Evolutionary conservation across 2,888 invertebrate species (phyloP), one percentile per base, ranked within the genome.

Genomic region (Tridacna crocea): DNA sequence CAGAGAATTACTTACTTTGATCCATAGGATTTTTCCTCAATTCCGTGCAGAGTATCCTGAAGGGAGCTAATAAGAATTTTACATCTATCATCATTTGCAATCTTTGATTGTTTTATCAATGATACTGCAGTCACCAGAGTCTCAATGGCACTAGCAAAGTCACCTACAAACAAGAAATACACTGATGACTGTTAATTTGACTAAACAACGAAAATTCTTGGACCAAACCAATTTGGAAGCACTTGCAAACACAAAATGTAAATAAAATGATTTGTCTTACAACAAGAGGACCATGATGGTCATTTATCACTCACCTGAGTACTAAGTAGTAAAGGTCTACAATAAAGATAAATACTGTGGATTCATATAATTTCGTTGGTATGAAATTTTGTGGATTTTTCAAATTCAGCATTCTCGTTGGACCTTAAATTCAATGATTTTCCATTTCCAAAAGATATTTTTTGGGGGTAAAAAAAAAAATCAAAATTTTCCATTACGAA

Each of bases 121-220:
- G 99, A 99, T 92, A 99, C 99, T 12, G 99, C 99, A 0, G 99
- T 99, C 81, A 99, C 98, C 87, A 99, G 96, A 4, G 99, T 99
- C 95, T 99, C 99, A 86, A 99, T 99, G 73, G 99, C 99, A 94
- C 98, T 98, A 1, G 98, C 98, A 95, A 98, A 99, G 95, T 99
- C 99, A 15, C 99, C 96, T 95, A 92, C n/a, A 83, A 68, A 12
- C 8, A 72, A n/a, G 24, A 72, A 22, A n/a, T 10, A 68, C 3
- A 36, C 2, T 36, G 36, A 36, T 36, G 36, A 8, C 8, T 36
- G 36, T 36, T 51, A 13, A 12, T 51, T 13, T 17, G 13, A 12
- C 17, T 51, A 51, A 51, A 51, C 13, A 51, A 13, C 51, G 51
- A 51, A 51, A 51, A 51, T 13, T 51, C 13, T 51, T 51, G 61